Evolutionary conservation across 2,113 vertebrate genomes (phyloP), one percentile per base, ranked within the genome.

Genomic region (Dascyllus trimaculatus): DNA sequence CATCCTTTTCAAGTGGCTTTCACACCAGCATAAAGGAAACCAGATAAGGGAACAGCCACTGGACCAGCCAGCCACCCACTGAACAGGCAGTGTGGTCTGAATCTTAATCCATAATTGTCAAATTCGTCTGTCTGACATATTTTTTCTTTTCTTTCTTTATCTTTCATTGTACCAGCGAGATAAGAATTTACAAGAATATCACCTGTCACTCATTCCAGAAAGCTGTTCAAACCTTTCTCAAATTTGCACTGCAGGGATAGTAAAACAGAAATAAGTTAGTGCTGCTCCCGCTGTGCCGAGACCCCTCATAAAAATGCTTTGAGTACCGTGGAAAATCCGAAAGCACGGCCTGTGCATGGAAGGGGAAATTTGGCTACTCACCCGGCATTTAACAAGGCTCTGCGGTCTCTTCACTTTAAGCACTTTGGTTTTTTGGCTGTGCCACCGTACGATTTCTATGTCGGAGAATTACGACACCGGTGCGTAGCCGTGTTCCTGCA

Each of bases 191-290:
- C 54, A 17, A 52, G 61, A 25, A 38, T 25, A 52, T 73, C 25
- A 46, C 19, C 29, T 40, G 25, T 25, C 26, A 32, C 14, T 54
- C 32, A 22, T 56, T 68, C 22, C 18, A 61, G 48, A 19, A 49
- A 49, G 48, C 59, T 70, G 38, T 63, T 79, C 43, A 24, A 63
- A 60, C 43, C 60, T 21, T 7, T 17, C 43, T 77, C 52, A 70
- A 71, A 78, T 83, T 78, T 71, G 58, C 71, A 71, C 85, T 74
- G 66, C 60, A 24, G 69, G 81, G 61, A 67, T 72, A 75, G 49
- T 74, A 84, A 85, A 90, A 83, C 64, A 71, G 77, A 74, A 84
- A 84, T 69, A 82, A 80, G 85, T 88, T 86, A 87, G 85, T 78
- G 75, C 62, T 67, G 21, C 46, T 71, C 91, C 78, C 13, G 71